Conservation (phyloP, 2,888 invertebrate species). For the Limnephilus lunatus region DNA sequence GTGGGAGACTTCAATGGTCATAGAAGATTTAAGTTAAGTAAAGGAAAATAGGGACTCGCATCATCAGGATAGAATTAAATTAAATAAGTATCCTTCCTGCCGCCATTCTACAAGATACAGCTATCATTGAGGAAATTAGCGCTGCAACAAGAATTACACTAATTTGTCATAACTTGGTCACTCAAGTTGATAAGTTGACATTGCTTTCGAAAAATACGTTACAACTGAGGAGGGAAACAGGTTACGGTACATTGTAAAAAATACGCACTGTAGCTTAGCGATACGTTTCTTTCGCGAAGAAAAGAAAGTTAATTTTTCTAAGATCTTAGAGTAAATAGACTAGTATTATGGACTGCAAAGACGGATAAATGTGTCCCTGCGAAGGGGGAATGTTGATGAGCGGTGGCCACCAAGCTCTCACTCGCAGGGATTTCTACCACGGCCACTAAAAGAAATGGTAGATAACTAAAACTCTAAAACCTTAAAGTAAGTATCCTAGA, state of each 20-base stretch:
- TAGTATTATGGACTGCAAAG: constrained; percentile 20
- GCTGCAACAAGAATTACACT: background rate
- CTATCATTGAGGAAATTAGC: background rate
- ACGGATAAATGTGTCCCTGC: constrained; percentile 17
- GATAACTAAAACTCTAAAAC: background rate
- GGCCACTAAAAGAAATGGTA: background rate
- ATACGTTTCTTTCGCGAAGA: background rate
- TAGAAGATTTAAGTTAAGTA: background rate
- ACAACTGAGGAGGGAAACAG: background rate
- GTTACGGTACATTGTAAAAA: background rate
- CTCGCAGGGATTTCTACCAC: background rate
- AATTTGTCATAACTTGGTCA: background rate
- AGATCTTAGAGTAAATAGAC: constrained; percentile 9
- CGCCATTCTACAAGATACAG: background rate
- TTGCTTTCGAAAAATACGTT: background rate
- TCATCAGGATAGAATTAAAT: background rate
- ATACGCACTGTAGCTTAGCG: background rate
- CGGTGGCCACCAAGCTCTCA: background rate
- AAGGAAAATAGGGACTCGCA: background rate
- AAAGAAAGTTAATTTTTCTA: background rate
- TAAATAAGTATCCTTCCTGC: background rate
- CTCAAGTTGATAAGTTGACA: background rate
- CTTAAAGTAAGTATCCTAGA: background rate
- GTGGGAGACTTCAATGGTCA: background rate
- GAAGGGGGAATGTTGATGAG: background rate